Conservation (phyloP, 2,797 vertebrate genomes). For the Cryptoprocta ferox region DNA sequence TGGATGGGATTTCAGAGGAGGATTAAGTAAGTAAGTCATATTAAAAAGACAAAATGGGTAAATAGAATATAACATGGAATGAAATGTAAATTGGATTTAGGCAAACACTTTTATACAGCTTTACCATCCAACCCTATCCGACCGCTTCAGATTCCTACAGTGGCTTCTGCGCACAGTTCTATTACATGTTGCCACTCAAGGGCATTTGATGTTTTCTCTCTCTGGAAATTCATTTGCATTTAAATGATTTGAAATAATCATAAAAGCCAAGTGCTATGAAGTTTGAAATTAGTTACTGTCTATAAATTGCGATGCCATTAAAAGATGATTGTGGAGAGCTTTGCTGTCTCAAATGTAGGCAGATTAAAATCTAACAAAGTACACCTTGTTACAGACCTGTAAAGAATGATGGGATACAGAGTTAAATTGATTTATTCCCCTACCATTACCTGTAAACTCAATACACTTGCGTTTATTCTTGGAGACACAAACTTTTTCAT, state of each 20-base stretch:
- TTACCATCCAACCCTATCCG: slow-evolving; percentile 87
- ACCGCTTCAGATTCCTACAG: slow-evolving; percentile 85
- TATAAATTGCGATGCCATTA: slow-evolving; percentile 92
- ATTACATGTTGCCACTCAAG: slow-evolving; percentile 91
- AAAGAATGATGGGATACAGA: slow-evolving; percentile 87
- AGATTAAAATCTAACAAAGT: slow-evolving; percentile 92
- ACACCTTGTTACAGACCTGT: slow-evolving; percentile 91
- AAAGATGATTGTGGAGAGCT: slow-evolving; percentile 92
- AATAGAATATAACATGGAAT: slow-evolving; percentile 89
- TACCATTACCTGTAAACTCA: slow-evolving; percentile 84
- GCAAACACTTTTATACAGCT: slow-evolving; percentile 87
- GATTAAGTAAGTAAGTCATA: slow-evolving; percentile 90
- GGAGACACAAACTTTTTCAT: slow-evolving; percentile 78
- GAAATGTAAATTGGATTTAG: slow-evolving; percentile 91
- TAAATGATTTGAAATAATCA: slow-evolving; percentile 94
- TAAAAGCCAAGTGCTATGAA: slow-evolving; percentile 94
- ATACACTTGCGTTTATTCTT: slow-evolving; percentile 83
- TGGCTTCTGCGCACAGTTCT: slow-evolving; percentile 85
- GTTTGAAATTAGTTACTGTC: slow-evolving; percentile 94
- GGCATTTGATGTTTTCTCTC: slow-evolving; percentile 91
- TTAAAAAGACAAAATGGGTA: slow-evolving; percentile 89
- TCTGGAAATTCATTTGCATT: slow-evolving; percentile 94
- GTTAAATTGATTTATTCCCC: slow-evolving; percentile 89
- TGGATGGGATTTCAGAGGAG: slow-evolving; percentile 85
- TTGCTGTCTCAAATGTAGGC: slow-evolving; percentile 89